Percentiles rank a stretch among this genome's conserved stretches.
Evolutionary conservation across 1,140 invertebrate genomes (phyloP).

Genomic region (Drosophila aff.): DNA sequence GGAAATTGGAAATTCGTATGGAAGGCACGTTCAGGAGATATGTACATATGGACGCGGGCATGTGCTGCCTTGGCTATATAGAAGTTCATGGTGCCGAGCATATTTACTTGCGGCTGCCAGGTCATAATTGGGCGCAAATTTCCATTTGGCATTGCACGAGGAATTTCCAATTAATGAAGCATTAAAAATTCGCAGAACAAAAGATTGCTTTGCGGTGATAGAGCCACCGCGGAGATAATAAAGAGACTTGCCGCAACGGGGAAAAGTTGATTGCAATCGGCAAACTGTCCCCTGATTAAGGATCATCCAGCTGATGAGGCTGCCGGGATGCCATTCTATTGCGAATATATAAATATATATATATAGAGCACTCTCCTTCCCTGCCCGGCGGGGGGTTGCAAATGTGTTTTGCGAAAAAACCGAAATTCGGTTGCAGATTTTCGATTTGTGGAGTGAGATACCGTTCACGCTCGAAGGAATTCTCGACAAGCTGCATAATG

Average conservation of each 20-base stretch:
- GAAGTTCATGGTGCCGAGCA: constrained; percentile 24
- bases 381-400: constrained; percentile 51
- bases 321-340: constrained; percentile 30
- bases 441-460: constrained; percentile 53
- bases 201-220: constrained; percentile 56
- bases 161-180: constrained; percentile 73
- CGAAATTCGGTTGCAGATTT: constrained; percentile 51
- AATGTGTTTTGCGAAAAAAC: constrained; percentile 36
- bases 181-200: constrained; percentile 60
- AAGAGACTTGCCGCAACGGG: constrained; percentile 19
- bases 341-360: constrained; percentile 11
- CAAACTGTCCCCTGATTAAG: constrained; percentile 59
- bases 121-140: constrained; percentile 39
- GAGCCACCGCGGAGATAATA: constrained; percentile 63
- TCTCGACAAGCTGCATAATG: constrained; percentile 60
- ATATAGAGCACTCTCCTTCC: constrained; percentile 22
- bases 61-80: neutral
- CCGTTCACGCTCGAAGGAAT: constrained; percentile 57
- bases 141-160: constrained; percentile 26
- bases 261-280: constrained; percentile 71
- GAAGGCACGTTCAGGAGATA: constrained; percentile 38
- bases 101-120: constrained; percentile 43
- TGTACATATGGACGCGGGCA: constrained; percentile 1
- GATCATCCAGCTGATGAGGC: constrained; percentile 37
- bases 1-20: constrained; percentile 43